phyloP scores from a whole-genome alignment of 2,113 vertebrate genomes.

The Oxyruncus cristatus region DNA sequence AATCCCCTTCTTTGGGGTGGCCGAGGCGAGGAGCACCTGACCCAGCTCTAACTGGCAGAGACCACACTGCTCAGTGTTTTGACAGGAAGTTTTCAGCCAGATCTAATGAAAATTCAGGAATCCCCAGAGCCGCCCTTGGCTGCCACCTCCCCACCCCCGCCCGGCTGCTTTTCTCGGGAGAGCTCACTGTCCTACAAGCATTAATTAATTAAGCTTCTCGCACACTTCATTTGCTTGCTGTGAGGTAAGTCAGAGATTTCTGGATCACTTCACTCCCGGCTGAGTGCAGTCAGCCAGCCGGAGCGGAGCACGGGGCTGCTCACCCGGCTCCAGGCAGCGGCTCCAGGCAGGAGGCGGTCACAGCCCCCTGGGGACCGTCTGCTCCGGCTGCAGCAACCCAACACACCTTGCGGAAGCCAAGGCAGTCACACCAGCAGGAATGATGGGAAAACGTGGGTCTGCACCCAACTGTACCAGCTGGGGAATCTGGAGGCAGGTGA shows the following conservation, averaged over 20 bases:
- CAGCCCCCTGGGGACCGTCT: accelerated
- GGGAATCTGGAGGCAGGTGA: background rate
- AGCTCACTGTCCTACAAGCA: background rate
- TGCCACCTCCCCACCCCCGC: background rate
- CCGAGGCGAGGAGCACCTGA: background rate
- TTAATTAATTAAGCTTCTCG: background rate
- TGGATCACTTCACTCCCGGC: accelerated
- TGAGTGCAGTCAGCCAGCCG: accelerated
- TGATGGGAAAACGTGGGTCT: background rate
- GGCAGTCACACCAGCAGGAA: background rate
- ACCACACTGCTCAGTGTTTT: background rate
- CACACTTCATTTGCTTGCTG: background rate
- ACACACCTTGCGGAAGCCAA: background rate
- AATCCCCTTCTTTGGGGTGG: background rate
- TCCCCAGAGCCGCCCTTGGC: background rate
- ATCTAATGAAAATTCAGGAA: background rate
- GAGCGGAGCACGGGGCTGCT: accelerated
- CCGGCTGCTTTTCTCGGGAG: background rate
- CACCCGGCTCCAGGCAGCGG: background rate
- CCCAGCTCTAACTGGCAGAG: background rate
- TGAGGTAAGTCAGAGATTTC: background rate
- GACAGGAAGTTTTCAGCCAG: background rate
- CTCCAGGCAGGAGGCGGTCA: background rate
- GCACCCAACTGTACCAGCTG: accelerated
- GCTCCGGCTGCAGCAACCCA: background rate